These are phyloP conservation scores for Danio kyathit DNA, from an alignment of 2,797 vertebrate genomes.

Conservation along the genomic window DNA sequence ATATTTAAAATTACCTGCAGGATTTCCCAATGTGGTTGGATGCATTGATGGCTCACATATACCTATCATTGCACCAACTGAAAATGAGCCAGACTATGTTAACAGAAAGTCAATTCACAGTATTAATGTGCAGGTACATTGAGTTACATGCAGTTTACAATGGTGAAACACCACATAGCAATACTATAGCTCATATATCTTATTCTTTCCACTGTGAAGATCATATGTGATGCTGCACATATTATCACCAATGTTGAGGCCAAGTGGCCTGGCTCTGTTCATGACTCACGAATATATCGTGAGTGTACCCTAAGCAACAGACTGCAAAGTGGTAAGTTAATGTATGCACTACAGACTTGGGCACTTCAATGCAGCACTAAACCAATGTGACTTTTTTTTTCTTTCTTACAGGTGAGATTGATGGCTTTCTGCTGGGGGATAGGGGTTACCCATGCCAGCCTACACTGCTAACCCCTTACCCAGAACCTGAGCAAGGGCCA, in stretches of 20 bases:
- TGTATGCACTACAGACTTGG: background rate
- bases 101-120: background rate
- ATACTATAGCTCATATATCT: no score
- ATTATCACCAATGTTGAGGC: background rate
- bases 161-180: no score
- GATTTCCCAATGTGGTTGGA: slow-evolving; percentile 6
- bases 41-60: background rate
- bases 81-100: background rate
- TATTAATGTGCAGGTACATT: background rate
- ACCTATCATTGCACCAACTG: background rate
- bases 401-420: no score
- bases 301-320: slow-evolving; percentile 11
- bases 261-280: background rate
- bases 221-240: no score
- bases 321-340: slow-evolving; percentile 1
- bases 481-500: background rate
- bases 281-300: background rate
- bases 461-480: background rate
- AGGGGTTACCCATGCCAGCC: no score
- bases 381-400: no score
- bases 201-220: no score
- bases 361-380: no score
- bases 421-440: no score
- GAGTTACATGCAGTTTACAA: background rate
- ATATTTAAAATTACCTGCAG: no score